Percentiles rank a stretch among this genome's conserved stretches.
Evolutionary conservation across 2,113 vertebrate species (phyloP).

Genomic region (Notothenia coriiceps): DNA sequence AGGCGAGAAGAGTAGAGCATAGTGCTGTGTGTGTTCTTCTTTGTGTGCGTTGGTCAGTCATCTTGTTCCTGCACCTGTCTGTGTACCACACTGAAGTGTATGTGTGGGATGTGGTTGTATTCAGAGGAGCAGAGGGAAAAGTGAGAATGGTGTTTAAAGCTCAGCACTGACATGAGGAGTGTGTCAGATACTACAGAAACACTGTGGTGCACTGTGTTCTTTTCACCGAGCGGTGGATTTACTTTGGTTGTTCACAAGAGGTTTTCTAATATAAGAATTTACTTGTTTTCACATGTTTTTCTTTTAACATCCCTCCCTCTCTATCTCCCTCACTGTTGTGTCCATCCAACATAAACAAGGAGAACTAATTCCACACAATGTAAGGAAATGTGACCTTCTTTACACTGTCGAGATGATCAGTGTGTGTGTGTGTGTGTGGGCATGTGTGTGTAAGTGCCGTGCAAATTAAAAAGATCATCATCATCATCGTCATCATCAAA

Average conservation of each 20-base stretch:
- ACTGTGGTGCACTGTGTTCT: conserved; percentile 37
- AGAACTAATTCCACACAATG: conserved; percentile 58
- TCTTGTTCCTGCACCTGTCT: conserved; percentile 64
- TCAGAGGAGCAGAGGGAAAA: conserved; percentile 33
- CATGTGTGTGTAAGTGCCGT: conserved; percentile 2
- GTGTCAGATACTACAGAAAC: conserved; percentile 60
- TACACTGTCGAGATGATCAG: conserved; percentile 20
- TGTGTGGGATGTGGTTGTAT: conserved; percentile 66
- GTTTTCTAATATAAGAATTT: conserved; percentile 48
- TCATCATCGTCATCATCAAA: conserved; percentile 40
- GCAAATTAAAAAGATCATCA: conserved; percentile 41
- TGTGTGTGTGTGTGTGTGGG: conserved; percentile 10
- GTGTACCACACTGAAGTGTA: conserved; percentile 53
- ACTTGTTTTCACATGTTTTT: conserved; percentile 38
- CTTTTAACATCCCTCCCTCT: conserved; percentile 8
- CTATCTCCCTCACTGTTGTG: background rate
- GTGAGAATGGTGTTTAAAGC: conserved; percentile 48
- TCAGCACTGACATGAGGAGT: conserved; percentile 61
- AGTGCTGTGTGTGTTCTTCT: conserved; percentile 29
- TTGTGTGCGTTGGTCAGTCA: conserved; percentile 50
- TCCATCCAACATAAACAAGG: conserved; percentile 60
- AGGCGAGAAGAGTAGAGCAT: conserved; percentile 23
- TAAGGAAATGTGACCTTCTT: conserved; percentile 60
- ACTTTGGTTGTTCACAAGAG: conserved; percentile 43
- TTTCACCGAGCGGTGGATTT: conserved; percentile 34